phyloP scores from a whole-genome alignment of 2,888 invertebrate species.

The Sussaba pulchella region DNA sequence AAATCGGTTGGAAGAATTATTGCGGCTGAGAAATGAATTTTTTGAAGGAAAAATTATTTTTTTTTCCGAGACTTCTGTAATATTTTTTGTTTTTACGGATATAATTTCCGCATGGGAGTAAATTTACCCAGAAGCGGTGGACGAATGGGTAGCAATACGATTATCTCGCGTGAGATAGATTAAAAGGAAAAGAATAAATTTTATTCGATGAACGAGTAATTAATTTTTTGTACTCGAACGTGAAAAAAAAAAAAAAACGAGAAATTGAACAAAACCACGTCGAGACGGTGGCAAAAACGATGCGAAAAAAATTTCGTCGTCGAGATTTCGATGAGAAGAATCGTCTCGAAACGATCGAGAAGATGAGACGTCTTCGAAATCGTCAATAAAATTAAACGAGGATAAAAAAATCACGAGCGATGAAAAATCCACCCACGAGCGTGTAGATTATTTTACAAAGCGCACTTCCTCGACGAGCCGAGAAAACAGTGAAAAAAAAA shows the following conservation, averaged over 20 bases:
- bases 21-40: too few relatives aligned
- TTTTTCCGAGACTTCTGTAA: constrained; percentile 15
- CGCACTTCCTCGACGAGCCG: constrained; percentile 50
- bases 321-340: too few relatives aligned
- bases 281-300: too few relatives aligned
- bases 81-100: background rate
- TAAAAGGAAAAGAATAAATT: background rate
- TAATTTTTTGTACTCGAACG: background rate
- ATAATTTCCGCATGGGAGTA: background rate
- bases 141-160: constrained; percentile 10
- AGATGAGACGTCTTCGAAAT: background rate
- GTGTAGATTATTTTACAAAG: constrained; percentile 35
- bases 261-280: too few relatives aligned
- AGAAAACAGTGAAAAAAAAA: constrained; percentile 22
- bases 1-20: too few relatives aligned
- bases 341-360: too few relatives aligned
- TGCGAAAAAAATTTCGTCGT: too few relatives aligned
- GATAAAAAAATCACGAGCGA: background rate
- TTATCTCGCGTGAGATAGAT: background rate
- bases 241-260: too few relatives aligned
- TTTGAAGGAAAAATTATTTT: background rate
- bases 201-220: background rate
- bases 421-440: constrained; percentile 14
- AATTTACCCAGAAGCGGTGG: background rate
- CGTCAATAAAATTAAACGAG: constrained; percentile 1